Evolutionary conservation across 2,888 invertebrate genomes (phyloP).

Genomic region (Tipula confusa): DNA sequence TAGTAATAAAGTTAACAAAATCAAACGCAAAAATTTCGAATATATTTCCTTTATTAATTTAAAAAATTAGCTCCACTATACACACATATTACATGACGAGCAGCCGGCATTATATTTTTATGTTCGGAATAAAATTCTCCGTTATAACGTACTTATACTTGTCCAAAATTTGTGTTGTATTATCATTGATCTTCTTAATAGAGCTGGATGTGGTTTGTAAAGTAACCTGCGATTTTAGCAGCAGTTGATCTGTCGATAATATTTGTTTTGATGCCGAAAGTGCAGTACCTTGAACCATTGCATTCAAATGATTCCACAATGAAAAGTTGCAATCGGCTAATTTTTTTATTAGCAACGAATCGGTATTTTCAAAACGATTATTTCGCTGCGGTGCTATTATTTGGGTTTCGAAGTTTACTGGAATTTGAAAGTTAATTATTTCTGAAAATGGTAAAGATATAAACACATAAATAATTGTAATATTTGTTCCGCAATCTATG

Average conservation of each 20-base stretch:
- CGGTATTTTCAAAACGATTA: not conserved
- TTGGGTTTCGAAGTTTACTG: not conserved
- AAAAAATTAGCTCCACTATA: too few species aligned
- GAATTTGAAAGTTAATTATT: not conserved
- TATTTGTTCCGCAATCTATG: too few species aligned
- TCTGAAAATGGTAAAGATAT: too few species aligned
- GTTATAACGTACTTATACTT: conserved; percentile 41
- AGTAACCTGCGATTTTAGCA: conserved; percentile 45
- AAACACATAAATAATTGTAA: too few species aligned
- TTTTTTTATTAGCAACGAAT: conserved; percentile 38
- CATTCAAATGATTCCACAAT: conserved; percentile 43
- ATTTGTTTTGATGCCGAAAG: conserved; percentile 44
- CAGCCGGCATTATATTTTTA: conserved; percentile 36
- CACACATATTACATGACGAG: too few species aligned
- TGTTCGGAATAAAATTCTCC: conserved; percentile 43
- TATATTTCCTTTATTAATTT: too few species aligned
- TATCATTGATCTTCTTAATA: conserved; percentile 41
- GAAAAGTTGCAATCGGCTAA: conserved; percentile 44
- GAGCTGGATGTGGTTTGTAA: conserved; percentile 44
- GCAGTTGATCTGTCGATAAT: conserved; percentile 44
- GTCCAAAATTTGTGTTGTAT: conserved; percentile 40
- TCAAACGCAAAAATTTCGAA: too few species aligned
- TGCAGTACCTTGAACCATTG: conserved; percentile 42
- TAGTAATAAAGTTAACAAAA: too few species aligned
- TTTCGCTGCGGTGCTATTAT: not conserved